Base-by-base conservation (phyloP, 2,797 vertebrate genomes). In the Pseudochirops corinnae region DNA sequence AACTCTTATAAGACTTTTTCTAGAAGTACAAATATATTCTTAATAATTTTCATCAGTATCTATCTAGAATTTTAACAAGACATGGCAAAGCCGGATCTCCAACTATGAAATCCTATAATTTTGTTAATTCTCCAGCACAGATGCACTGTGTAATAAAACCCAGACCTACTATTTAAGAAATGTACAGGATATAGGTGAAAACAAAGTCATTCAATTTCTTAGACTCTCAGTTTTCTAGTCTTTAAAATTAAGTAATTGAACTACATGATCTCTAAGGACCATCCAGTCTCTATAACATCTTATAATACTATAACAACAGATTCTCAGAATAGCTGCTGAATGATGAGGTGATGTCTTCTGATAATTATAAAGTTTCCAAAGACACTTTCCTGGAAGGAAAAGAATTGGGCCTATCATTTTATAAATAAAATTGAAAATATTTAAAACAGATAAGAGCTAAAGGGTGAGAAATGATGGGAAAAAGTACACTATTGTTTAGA, bases 311-410 rank as follows among this genome's bases (percentile, higher is more conserved):
- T 33, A 14, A 33, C 50, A 60, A 58, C 62, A 92, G 52, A 56
- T 50, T 91, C 91, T 93, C 56, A 87, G 90, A 62, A 95, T 97
- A 97, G 96, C 87, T 96, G 92, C 39, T 90, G 87, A n/a, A 12
- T 92, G 96, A 95, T 87, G 56, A 92, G 93, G 14, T 39, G 9
- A 97, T 96, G 95, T 53, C 97, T 96, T 95, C 97, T 97, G 92
- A 93, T 33, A 95, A 96, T 93, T 93, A 93, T 90, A 92, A 82
- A 92, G 95, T 87, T 96, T 74, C 90, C 92, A 91, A 1, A 16
- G 92, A 96, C 39, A 62, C 3, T 91, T 62, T 33, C 60, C 4
- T 5, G 13, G 31, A 62, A 93, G 52, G 52, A 56, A 57, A 91
- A 96, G 94, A 93, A 96, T 95, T 96, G 87, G 50, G 58, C 94